Base-by-base conservation (phyloP, 2,113 vertebrate genomes). In the Halichoeres trimaculatus region DNA sequence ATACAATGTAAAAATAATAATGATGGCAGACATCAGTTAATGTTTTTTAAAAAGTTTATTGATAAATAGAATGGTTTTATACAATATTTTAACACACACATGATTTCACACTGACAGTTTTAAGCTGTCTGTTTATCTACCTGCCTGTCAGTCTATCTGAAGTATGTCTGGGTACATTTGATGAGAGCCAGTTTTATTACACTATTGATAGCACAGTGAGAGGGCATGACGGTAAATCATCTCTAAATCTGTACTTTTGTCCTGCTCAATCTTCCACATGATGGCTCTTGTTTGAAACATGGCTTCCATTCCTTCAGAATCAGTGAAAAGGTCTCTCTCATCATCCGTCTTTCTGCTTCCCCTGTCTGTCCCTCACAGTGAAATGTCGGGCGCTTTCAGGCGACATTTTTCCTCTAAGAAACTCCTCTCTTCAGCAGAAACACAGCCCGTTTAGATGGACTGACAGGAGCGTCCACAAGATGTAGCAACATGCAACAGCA, bases 11-110 rank as follows among this genome's bases (percentile, higher is more conserved):
- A 45, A 7, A 17, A 14, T 4, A 1, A 45, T 30, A 48, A 74
- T 52, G 70, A 82, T 40, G 74, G 48, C 41, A 85, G 65, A 58
- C 73, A 16, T 47, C 10, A 53, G 23, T 66, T 50, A 0, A 50
- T 80, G 75, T 92, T 91, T 89, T 88, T 88, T 89, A 88, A 89
- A 91, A 89, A 86, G 87, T 93, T 94, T 93, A 94, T 93, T 94
- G 92, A 93, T 93, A 93, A 92, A 94, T 93, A 91, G 91, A 88
- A 88, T 89, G 83, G 87, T 88, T 94, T 93, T 86, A 87, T 93
- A 93, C 91, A 93, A 83, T 90, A 92, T 91, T 88, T 88, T 74
- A 90, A 90, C 85, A 88, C 89, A 88, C 86, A 91, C 82, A 82
- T 80, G 41, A 60, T 87, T 84, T 88, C 57, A 85, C 84, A 88